Base-by-base conservation (phyloP, 1,140 invertebrate species). In the Conus betulinus region DNA sequence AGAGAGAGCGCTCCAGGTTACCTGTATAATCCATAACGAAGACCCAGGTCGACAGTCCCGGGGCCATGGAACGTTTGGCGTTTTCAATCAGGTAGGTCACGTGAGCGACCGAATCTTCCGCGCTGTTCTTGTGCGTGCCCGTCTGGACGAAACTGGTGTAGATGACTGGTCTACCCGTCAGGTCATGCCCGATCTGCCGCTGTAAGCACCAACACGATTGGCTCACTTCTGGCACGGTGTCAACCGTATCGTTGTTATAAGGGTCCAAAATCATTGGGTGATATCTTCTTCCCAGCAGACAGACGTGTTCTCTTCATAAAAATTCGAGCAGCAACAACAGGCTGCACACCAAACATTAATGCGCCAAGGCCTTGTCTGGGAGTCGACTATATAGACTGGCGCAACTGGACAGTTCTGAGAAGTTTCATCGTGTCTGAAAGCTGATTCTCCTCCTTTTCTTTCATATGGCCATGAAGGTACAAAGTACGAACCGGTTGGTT, bases 111-210 rank as follows among this genome's bases (percentile, higher is more conserved):
- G 93, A 87, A 87, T 95, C 94, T 20, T 95, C 94, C 11, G 90
- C 88, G 0, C 87, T 91, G 88, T 92, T 92, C 78, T 92, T 91
- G 60, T 90, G 89, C 4, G 91, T 89, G 11, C 90, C 81, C 25
- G 94, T 92, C 88, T 95, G 94, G 23, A 88, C 88, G 83, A 95
- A 94, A 83, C 90, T 94, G 13, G 93, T 87, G 88, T 95, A 95
- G 3, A 95, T 91, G 13, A 95, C 93, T 27, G 94, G 94, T 67
- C 94, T 87, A 4, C 93, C 93, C 51, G 90, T 83, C 86, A 93
- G 91, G 88, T 94, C 94, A 91, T 93, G 92, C 5, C 95, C 95
- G n/a, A 95, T 92, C 85, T 95, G 95, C 81, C 95, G 89, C 94
- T 95, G 91, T 25, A 91, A 57, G 39, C 39, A 39, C 39, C 39